Evolutionary conservation across 2,797 vertebrate species (phyloP), one percentile per base, ranked within the genome.

Genomic region (Eulemur mongoz): DNA sequence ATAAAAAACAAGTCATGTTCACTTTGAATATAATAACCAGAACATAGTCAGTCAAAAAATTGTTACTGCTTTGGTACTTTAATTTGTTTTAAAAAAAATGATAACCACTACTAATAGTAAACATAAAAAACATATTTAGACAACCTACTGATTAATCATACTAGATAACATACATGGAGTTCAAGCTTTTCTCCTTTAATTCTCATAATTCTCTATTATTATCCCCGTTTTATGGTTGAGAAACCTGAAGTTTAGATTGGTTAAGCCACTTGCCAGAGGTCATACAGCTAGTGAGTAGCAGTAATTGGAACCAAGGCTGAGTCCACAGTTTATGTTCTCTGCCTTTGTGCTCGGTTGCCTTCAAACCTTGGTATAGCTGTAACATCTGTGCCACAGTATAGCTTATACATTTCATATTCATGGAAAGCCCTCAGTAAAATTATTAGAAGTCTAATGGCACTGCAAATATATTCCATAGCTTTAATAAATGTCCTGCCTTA

Each of bases 11-110:
- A 45, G 13, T 89, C 22, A 89, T 72, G 22, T 88, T 88, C 35
- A 78, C 8, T 83, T 90, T 81, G n/a, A 85, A 30, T 91, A 30
- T 91, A 93, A 65, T 91, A 93, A 81, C 35, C 7, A 72, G 52
- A 88, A 85, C 2, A 48, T 67, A 91, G 20, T 63, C 70, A 86
- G 25, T 48, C 13, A 79, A 82, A 81, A 50, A 81, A 50, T 38
- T 57, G 18, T 38, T 96, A 30, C 32, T 67, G 1, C 4, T 50
- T 59, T 95, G 38, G 20, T 73, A 87, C 13, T 32, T 90, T 79
- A 73, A 35, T 92, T 87, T 59, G 22, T 65, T 65, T 35, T 35
- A 79, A 61, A 57, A 65, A 84, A 84, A 65, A 59, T 85, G 57
- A 72, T n/a, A 90, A 15, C 6, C 50, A 59, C 12, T 90, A 38